phyloP scores from a whole-genome alignment of 1,140 invertebrate species.

The Ctenoplectra terminalis region DNA sequence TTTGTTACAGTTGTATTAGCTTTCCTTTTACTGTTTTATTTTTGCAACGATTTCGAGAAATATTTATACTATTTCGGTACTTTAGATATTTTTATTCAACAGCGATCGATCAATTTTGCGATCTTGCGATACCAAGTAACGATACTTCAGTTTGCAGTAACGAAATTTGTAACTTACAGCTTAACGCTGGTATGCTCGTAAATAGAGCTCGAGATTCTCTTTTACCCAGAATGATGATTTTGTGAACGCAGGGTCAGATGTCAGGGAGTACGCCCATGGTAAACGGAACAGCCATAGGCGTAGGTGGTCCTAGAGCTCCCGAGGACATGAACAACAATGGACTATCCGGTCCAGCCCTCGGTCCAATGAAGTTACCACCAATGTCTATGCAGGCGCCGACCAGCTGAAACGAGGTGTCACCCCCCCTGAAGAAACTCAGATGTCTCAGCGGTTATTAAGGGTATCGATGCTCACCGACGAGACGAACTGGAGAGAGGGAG shows the following conservation, averaged over 20 bases:
- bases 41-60: no score
- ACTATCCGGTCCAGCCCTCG: slow-evolving; percentile 80
- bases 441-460: slow-evolving; percentile 81
- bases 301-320: slow-evolving; percentile 77
- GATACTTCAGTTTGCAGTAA: no score
- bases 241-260: slow-evolving; percentile 79
- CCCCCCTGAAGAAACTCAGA: slow-evolving; percentile 80
- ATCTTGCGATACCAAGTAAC: no score
- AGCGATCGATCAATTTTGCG: no score
- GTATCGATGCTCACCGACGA: slow-evolving; percentile 27
- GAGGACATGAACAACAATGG: slow-evolving; percentile 83
- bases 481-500: slow-evolving; percentile 1
- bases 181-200: no score
- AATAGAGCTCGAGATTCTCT: no score
- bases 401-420: slow-evolving; percentile 82
- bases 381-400: slow-evolving; percentile 82
- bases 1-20: background rate
- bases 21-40: no score
- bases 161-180: no score
- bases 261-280: slow-evolving; percentile 76
- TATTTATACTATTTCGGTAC: no score
- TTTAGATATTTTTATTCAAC: no score
- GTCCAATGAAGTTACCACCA: slow-evolving; percentile 79
- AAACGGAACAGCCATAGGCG: slow-evolving; percentile 77
- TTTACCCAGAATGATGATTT: slow-evolving; percentile 9